Base-by-base conservation (phyloP, 2,797 vertebrate genomes). In the Botia kubotai region DNA sequence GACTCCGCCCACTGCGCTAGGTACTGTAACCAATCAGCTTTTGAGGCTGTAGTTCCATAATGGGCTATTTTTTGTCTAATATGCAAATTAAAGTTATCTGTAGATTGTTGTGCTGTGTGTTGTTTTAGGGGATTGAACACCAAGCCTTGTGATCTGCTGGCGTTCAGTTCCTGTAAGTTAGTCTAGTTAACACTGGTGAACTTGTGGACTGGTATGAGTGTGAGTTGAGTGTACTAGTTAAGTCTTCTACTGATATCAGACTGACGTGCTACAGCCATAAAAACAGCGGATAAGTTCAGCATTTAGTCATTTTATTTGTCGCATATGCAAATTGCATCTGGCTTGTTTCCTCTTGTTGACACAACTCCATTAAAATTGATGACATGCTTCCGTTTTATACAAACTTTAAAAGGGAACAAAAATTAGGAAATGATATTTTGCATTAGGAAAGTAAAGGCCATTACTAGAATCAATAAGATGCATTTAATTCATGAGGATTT, bases 1-100 rank as follows among this genome's bases (percentile, higher is more conserved):
- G 90, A 87, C 92, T 85, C 82, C 81, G 48, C 39, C 91, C 84
- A 83, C 89, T 90, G 86, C 86, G 83, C 88, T 95, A 92, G 94
- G 93, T 95, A 95, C 92, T 89, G 90, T 91, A 29, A 89, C 72
- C 17, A 79, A 66, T 48, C 26, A 70, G 33, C 2, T 67, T 66
- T 39, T 39, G n/a, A 10, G 8, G 8, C 63, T 43, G 3, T 66
- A 58, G 23, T 72, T 82, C 14, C 23, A 39, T 58, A 80, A 53
- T 75, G 2, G 39, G 7, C n/a, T 3, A 21, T 46, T 74, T 16
- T 1, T 21, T 23, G 46, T 72, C 2, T 11, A 21, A 21, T 36
- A 39, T 8, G 21, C 11, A 23, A 16, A n/a, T 6, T 53, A 4
- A 69, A 29, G 13, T 46, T 46, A 8, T 33, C 36, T 29, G 12